These are phyloP conservation scores for Meteorus colon DNA, from an alignment of 2,888 invertebrate species.

Conservation along the genomic window DNA sequence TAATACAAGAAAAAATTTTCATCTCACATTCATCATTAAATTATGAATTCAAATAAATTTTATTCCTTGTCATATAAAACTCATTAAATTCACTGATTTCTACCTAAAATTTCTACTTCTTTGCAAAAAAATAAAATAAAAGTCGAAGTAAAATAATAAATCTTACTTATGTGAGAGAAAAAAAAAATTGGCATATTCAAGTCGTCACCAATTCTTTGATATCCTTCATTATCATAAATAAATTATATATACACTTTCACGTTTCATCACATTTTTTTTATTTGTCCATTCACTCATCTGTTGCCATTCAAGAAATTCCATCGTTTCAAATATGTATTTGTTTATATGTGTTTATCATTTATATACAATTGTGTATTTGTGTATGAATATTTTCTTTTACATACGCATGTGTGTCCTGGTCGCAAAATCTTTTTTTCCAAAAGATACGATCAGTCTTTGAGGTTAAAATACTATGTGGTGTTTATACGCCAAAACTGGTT, in stretches of 20 bases:
- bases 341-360: too few species aligned
- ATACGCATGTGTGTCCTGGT: conserved; percentile 14
- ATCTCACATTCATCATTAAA: too few species aligned
- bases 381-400: too few species aligned
- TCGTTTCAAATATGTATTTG: conserved; percentile 25
- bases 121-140: background rate
- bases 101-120: too few species aligned
- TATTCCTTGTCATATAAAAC: too few species aligned
- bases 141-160: background rate
- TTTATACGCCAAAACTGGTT: conserved; percentile 52
- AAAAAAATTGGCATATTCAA: conserved; percentile 42
- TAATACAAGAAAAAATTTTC: too few species aligned
- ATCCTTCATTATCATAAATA: background rate
- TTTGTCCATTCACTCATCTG: conserved; percentile 61
- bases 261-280: conserved; percentile 33
- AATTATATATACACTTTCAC: conserved; percentile 22
- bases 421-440: conserved; percentile 41
- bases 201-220: background rate
- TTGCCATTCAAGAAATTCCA: conserved; percentile 62
- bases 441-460: conserved; percentile 55
- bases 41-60: too few species aligned
- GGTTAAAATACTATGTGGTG: conserved; percentile 33
- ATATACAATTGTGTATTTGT: too few species aligned
- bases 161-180: background rate
- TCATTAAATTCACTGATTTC: too few species aligned